Percentiles rank a stretch among this genome's conserved stretches.
phyloP scores from a whole-genome alignment of 1,140 invertebrate species.

The Acromyrmex echinatior region DNA sequence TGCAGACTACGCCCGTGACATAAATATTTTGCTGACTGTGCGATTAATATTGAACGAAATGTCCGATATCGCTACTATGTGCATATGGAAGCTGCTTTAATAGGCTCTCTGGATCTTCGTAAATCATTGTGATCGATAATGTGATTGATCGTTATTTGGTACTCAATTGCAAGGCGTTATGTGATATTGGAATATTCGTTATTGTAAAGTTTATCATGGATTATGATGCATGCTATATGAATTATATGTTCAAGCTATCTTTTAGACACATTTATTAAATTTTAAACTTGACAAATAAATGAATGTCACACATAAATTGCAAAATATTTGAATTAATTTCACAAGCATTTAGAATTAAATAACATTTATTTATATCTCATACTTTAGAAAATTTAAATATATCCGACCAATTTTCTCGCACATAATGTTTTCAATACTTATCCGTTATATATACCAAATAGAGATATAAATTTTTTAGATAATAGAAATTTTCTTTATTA shows the following conservation, averaged over 20 bases:
- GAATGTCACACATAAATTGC: neutral
- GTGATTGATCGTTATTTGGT: constrained; percentile 43
- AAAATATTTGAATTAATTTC: constrained; percentile 5
- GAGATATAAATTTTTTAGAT: neutral
- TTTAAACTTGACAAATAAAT: neutral
- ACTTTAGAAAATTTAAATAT: neutral
- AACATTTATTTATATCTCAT: neutral
- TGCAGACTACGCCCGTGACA: constrained; percentile 28
- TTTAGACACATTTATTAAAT: constrained; percentile 15
- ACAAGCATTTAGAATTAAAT: neutral
- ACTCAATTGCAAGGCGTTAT: constrained; percentile 41
- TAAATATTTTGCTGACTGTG: constrained; percentile 53
- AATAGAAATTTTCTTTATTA: neutral
- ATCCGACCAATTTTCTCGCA: neutral
- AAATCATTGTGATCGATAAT: constrained; percentile 62
- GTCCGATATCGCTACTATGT: constrained; percentile 19
- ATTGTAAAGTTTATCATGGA: constrained; percentile 24
- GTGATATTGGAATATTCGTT: constrained; percentile 36
- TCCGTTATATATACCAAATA: neutral
- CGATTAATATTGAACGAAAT: constrained; percentile 58
- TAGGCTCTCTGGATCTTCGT: constrained; percentile 43
- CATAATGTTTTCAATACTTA: neutral
- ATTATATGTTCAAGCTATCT: neutral
- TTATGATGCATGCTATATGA: constrained; percentile 3
- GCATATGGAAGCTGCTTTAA: constrained; percentile 32